Evolutionary conservation across 2,797 vertebrate species (phyloP), one percentile per base, ranked within the genome.

Genomic region (Uromys caudimaculatus): DNA sequence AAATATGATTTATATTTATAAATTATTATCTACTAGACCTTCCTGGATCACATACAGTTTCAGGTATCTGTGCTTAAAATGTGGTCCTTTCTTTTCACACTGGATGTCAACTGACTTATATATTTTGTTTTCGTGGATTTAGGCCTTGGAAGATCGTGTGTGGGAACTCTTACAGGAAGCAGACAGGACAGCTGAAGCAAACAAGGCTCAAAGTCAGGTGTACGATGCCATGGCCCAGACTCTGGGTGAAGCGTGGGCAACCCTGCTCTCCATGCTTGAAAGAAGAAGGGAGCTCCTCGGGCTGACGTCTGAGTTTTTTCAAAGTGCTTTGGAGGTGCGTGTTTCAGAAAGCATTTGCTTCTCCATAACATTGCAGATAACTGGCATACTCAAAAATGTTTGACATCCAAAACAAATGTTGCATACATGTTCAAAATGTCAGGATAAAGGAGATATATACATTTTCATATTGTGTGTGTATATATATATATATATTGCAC

Each of bases 161-260:
- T 98, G 99, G 98, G 98, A 98, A 90, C 98, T 99, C 92, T 97
- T 99, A 96, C 96, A 97, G 44, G 98, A 99, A 98, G 99, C 99
- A 56, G 99, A 99, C 97, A 98, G 98, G 90, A 98, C 98, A n/a
- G 98, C 99, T 35, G 98, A 98, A 41, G 98, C 99, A 81, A 98
- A 98, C 95, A 95, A 98, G 95, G 98, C 98, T 24, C 98, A 99
- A 79, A 97, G 98, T 47, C 98, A 97, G 83, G 98, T 99, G 89
- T 99, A 99, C 3, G 98, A 99, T 12, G 99, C 99, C 75, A 99
- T 99, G 99, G 99, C 99, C 0, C 83, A 98, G n/a, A 99, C 98
- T 0, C 98, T 99, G 84, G 99, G 98, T 0, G 98, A 99, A 64
- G 99, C 99, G 0, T 99, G 99, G 99, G 97, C 98, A 92, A 98